These are phyloP conservation scores for Phalacrocorax brasilianus DNA, from an alignment of 2,113 vertebrate species.

Conservation along the genomic window DNA sequence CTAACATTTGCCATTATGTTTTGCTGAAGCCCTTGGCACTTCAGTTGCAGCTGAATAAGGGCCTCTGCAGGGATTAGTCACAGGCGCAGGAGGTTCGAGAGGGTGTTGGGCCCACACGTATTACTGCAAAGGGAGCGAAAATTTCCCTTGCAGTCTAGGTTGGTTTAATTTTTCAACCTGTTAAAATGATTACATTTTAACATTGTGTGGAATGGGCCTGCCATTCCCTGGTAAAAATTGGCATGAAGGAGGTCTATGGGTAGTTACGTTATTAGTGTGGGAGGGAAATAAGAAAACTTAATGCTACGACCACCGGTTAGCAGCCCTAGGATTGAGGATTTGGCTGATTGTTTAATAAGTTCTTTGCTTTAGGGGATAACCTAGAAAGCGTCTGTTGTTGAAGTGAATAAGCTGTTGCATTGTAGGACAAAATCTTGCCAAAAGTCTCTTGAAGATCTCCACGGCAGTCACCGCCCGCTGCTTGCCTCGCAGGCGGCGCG, in stretches of 20 bases:
- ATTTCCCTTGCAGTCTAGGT: not conserved
- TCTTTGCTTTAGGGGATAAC: not conserved
- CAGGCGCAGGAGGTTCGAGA: accelerated
- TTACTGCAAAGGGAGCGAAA: not conserved
- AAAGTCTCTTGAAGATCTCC: not conserved
- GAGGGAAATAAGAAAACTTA: not conserved
- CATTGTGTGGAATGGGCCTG: not conserved
- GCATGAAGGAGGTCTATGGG: not conserved
- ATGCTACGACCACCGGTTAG: not conserved
- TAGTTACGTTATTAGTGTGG: not conserved
- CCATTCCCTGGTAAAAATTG: not conserved
- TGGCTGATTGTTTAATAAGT: not conserved
- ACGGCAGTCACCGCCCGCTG: accelerated
- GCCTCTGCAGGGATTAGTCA: not conserved
- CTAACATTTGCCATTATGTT: not conserved
- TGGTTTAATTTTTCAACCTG: not conserved
- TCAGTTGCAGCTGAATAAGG: not conserved
- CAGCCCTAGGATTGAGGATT: not conserved
- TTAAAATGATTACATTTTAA: not conserved
- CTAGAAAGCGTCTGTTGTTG: not conserved
- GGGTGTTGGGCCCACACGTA: accelerated
- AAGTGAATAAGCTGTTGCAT: not conserved
- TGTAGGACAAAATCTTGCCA: not conserved
- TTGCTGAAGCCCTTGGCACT: not conserved
- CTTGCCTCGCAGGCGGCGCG: accelerated